phyloP scores from a whole-genome alignment of 2,797 vertebrate species.

The Danio tinwini region DNA sequence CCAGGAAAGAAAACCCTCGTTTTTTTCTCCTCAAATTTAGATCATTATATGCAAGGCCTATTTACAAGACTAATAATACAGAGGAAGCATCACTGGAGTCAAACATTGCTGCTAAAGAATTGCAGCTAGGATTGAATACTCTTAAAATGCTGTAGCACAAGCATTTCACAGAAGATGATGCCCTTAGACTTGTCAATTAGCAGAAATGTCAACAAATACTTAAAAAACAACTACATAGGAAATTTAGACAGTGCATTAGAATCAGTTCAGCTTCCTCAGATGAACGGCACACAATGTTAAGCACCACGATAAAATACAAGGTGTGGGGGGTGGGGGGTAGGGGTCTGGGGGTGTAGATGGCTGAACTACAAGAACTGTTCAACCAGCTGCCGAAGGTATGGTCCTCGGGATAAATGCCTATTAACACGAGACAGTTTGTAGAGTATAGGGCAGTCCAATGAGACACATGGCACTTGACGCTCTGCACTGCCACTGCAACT shows the following conservation, averaged over 20 bases:
- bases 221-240: conserved; percentile 19
- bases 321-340: too few species aligned
- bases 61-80: conserved; percentile 67
- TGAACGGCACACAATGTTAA: conserved; percentile 53
- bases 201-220: conserved; percentile 23
- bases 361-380: conserved; percentile 88
- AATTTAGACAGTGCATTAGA: conserved; percentile 53
- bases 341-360: background rate
- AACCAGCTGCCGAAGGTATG: conserved; percentile 94
- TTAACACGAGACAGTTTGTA: conserved; percentile 91
- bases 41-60: conserved; percentile 63
- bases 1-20: conserved; percentile 24
- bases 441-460: conserved; percentile 92
- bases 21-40: conserved; percentile 59
- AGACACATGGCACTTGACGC: conserved; percentile 88
- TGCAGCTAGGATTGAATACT: conserved; percentile 42
- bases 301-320: conserved; percentile 67
- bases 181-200: background rate
- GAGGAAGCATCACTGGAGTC: conserved; percentile 51
- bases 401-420: conserved; percentile 89
- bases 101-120: background rate
- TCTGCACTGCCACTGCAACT: conserved; percentile 89
- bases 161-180: conserved; percentile 22
- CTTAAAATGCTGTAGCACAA: conserved; percentile 61
- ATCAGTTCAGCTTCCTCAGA: conserved; percentile 13